These are phyloP conservation scores for Thera obeliscata DNA, from an alignment of 2,888 invertebrate genomes.

Conservation along the genomic window DNA sequence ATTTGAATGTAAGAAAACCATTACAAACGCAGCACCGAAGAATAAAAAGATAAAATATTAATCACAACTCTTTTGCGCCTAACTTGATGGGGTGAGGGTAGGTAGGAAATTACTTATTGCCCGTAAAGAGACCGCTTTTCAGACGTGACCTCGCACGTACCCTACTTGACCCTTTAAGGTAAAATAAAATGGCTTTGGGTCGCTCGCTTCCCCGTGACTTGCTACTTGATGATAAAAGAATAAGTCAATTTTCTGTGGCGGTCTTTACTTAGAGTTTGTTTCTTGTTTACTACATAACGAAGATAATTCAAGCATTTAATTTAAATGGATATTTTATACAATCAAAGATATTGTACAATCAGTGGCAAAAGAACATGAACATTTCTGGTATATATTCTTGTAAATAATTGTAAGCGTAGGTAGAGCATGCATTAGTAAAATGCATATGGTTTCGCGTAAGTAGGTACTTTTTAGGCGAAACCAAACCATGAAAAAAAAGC, in stretches of 20 bases:
- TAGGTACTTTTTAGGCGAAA: no score
- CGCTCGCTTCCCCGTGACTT: constrained; percentile 36
- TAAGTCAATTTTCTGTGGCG: constrained; percentile 40
- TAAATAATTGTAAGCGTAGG: no score
- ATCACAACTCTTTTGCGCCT: constrained; percentile 48
- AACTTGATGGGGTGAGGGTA: constrained; percentile 48
- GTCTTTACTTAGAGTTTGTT: constrained; percentile 10
- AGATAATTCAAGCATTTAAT: not conserved
- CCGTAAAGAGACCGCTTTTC: constrained; percentile 54
- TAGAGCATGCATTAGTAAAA: no score
- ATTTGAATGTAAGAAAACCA: not conserved
- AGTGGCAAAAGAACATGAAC: no score
- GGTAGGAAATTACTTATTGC: constrained; percentile 58
- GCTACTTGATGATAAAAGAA: constrained; percentile 40
- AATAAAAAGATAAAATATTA: constrained; percentile 50
- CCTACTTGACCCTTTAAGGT: constrained; percentile 55
- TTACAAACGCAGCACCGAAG: constrained; percentile 10
- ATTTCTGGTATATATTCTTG: no score
- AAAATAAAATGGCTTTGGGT: constrained; percentile 41
- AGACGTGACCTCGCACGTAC: constrained; percentile 48
- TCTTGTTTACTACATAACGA: constrained; percentile 1
- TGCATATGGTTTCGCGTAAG: no score
- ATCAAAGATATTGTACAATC: no score
- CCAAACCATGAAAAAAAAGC: no score
- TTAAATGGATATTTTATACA: no score